Conservation (phyloP, 2,113 vertebrate genomes). For the Leucoraja erinaceus region DNA sequence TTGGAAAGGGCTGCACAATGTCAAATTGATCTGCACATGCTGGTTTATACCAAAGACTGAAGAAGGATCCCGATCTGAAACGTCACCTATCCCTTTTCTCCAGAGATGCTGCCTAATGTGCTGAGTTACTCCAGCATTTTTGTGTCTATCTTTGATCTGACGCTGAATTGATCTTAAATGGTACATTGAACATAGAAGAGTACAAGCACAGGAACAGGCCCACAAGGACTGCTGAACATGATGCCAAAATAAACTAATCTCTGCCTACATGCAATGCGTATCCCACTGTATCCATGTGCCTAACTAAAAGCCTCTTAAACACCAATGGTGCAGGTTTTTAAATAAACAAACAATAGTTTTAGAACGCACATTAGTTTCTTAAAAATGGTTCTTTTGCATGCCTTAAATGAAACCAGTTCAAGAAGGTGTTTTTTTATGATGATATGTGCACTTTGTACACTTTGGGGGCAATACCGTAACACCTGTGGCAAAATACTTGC, state of each 20-base stretch:
- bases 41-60: too few relatives aligned
- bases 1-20: background rate
- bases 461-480: background rate
- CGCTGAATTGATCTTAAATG: background rate
- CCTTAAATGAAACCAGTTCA: background rate
- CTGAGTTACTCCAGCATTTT: too few relatives aligned
- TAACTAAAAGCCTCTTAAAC: too few relatives aligned
- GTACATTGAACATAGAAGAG: background rate
- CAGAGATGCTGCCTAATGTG: too few relatives aligned
- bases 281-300: too few relatives aligned
- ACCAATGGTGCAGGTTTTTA: background rate
- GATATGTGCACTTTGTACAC: background rate
- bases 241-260: too few relatives aligned
- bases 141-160: background rate
- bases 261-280: too few relatives aligned
- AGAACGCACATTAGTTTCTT: conserved; percentile 3
- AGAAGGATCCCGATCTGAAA: too few relatives aligned
- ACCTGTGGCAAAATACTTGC: background rate
- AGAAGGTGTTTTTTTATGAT: background rate
- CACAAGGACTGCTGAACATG: too few relatives aligned
- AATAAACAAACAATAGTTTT: background rate
- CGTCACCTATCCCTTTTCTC: too few relatives aligned
- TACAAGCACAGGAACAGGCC: too few relatives aligned
- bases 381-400: conserved; percentile 6
- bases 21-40: background rate